phyloP scores from a whole-genome alignment of 2,113 vertebrate species.

The Agelaius tricolor region DNA sequence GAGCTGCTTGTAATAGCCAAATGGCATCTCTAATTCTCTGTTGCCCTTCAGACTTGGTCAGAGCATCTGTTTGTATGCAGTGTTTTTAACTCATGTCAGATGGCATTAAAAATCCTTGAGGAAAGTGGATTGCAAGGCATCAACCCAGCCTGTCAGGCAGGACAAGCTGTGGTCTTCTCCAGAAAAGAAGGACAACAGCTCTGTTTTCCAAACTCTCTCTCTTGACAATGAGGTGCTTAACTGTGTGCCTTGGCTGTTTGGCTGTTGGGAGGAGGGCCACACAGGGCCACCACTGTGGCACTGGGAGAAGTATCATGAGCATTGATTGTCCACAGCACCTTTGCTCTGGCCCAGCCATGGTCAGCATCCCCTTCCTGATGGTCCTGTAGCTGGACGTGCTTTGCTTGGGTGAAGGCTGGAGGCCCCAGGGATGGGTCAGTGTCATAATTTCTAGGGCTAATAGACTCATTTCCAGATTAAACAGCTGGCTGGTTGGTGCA shows the following conservation, averaged over 20 bases:
- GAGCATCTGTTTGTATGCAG: not conserved
- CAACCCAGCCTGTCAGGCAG: not conserved
- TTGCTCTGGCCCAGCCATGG: not conserved
- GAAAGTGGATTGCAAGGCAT: not conserved
- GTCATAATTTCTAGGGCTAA: not conserved
- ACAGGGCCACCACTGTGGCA: not conserved
- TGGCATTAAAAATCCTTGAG: not conserved
- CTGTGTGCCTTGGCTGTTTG: not conserved
- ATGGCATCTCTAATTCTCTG: constrained; percentile 9
- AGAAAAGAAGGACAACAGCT: not conserved
- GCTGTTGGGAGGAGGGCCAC: rapidly evolving
- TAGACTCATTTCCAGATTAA: not conserved
- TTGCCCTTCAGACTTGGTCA: not conserved
- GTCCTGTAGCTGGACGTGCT: rapidly evolving
- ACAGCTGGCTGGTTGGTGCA: not conserved
- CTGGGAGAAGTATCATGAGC: not conserved
- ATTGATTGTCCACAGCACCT: not conserved
- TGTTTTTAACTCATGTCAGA: not conserved
- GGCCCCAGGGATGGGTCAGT: not conserved
- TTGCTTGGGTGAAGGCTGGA: not conserved
- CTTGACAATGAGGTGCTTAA: not conserved
- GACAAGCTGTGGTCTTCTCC: not conserved
- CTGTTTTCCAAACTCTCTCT: not conserved
- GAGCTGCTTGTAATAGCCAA: not conserved
- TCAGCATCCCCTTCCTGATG: not conserved